Base-by-base conservation (phyloP, 2,797 vertebrate species). In the Enteromius anoplus region DNA sequence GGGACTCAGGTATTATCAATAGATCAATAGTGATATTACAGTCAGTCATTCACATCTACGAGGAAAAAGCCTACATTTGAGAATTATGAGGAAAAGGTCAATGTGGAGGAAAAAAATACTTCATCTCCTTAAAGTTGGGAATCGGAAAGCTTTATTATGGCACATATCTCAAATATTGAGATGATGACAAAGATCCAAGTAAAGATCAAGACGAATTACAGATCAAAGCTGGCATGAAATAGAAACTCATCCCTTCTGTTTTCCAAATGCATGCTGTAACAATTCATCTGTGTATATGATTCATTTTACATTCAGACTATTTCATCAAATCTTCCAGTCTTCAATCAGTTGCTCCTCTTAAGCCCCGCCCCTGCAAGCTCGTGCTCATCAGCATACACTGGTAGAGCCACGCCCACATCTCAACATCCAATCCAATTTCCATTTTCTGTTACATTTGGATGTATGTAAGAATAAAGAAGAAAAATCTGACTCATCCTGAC, bases 131-230 rank as follows among this genome's bases (percentile, higher is more conserved):
- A 9, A 23, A 53, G 45, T 51, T 53, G 26, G 53, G 11, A 37
- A 55, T 21, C 8, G 21, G 32, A 37, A 37, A 58, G 51, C 21
- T 75, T 75, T 58, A 40, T 40, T 75, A 1, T 75, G 32, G 34
- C 15, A 72, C 6, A 5, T 55, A 37, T 37, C 72, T 75, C 49
- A 75, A 55, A 75, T 55, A 37, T 55, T 75, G 32, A 75, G 51
- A 58, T 75, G 23, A 23, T 40, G 55, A 58, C 51, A 75, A 75
- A 40, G 51, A 37, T 75, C 29, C 29, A 34, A 34, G 19, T 4
- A 49, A 29, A 71, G 64, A 72, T 72, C 45, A 72, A 51, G 70
- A 51, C 70, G 55, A 55, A 55, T 55, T 4, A 75, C 21, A 53
- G 1, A 55, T 73, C 34, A 34, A 55, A 55, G 19, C 19, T 11